A percentile compares a stretch with the other conserved stretches of the same genome.
Conservation (phyloP, 2,888 invertebrate species). For the Coleophora deauratella region DNA sequence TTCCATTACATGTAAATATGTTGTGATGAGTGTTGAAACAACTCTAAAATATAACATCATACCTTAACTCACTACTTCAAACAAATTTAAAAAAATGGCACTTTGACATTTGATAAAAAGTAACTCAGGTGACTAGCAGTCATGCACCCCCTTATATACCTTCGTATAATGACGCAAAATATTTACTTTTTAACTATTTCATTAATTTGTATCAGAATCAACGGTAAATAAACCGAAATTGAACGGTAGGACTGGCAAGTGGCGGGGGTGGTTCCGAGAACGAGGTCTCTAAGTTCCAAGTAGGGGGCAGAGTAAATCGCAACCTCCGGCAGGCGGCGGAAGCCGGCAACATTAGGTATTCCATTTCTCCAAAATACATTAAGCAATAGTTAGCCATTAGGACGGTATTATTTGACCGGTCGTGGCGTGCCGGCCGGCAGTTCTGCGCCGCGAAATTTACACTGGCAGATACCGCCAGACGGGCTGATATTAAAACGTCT, state of each 20-base stretch:
- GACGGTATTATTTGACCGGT: slow-evolving; percentile 67
- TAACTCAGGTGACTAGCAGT: no score
- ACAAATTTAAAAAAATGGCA: no score
- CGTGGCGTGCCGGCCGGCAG: slow-evolving; percentile 61
- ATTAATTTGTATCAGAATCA: no score
- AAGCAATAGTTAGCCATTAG: slow-evolving; percentile 67
- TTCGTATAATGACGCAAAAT: no score
- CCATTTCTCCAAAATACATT: slow-evolving; percentile 66
- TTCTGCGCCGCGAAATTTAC: slow-evolving; percentile 62
- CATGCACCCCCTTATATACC: no score
- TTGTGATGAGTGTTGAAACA: no score
- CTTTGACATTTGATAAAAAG: no score
- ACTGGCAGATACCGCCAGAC: slow-evolving; percentile 55
- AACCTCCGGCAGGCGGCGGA: slow-evolving; percentile 41
- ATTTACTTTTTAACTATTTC: no score
- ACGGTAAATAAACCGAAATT: slow-evolving; percentile 51
- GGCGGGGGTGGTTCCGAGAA: slow-evolving; percentile 30
- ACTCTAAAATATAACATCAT: no score
- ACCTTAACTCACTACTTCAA: no score
- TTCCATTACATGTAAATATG: no score
- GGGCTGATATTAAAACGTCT: slow-evolving; percentile 66
- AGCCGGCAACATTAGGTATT: slow-evolving; percentile 39
- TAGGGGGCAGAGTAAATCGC: slow-evolving; percentile 52
- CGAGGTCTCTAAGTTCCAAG: slow-evolving; percentile 24
- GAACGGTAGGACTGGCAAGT: slow-evolving; percentile 28